Base-by-base conservation (phyloP, 2,888 invertebrate genomes). In the Beris morrisii region DNA sequence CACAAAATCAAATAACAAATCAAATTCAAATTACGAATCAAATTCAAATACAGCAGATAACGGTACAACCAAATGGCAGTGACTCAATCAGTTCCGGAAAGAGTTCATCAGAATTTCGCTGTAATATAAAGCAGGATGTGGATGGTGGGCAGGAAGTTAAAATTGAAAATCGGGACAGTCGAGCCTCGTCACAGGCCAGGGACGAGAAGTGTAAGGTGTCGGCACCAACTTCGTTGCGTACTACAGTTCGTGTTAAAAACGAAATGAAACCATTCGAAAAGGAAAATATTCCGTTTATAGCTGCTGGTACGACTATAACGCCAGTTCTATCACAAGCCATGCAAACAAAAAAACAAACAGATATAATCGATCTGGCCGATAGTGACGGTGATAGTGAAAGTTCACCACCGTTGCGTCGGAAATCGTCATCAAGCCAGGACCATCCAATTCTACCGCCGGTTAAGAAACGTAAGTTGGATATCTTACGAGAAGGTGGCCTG, bases 401-500 rank as follows among this genome's bases (percentile, higher is more conserved):
- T 4, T 43, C 54, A 6, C 38, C 30, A 3, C 12, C 52, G 4
- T 4, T 53, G 7, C 22, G 32, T 46, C 5, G 52, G 52, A 64
- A 52, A 31, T 44, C 48, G n/a, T 54, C 11, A 30, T 45, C 66
- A 22, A 66, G 30, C 11, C 30, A 48, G n/a, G 43, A 57, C 7
- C n/a, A 9, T 13, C 5, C 67, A 28, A 59, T 67, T 4, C 28
- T 69, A 7, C 75, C 78, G 0, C 74, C 82, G 12, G 85, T 89
- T 70, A 89, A 89, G 78, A 85, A 84, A 72, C 85, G 87, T 70
- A 90, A 90, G 74, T 81, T 91, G 6, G 91, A 91, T 71, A 90
- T 91, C 52, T 81, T 91, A 46, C 87, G 89, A 67, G 88, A 90
- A 73, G 85, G 90, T 12, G 91, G 91, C 0, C 79, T 91, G 4